Base-by-base conservation (phyloP, 2,888 invertebrate species). In the Patella caerulea region DNA sequence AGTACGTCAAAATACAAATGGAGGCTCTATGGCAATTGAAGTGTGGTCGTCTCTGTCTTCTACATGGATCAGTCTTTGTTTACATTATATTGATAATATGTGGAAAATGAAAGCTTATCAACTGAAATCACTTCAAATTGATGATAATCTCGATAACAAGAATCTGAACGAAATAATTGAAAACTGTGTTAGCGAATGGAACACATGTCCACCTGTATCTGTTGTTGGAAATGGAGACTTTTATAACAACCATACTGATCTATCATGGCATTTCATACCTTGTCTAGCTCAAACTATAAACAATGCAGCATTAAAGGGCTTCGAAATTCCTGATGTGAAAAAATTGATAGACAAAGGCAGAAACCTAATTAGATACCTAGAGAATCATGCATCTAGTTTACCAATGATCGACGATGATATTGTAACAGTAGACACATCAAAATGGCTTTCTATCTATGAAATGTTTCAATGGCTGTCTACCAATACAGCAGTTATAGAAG, bases 401-500 rank as follows among this genome's bases (percentile, higher is more conserved):
- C 65, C 19, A 65, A 24, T 65, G 65, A 65, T 65, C 24, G 19
- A 65, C 24, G 24, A 24, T 65, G 65, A 65, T 3, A 65, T 19
- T 11, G 65, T 65, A 24, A 24, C 12, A 9, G 24, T 65, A 24
- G 65, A 65, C 19, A 65, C 19, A 65, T 65, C 65, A 65, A 65
- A n/a, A 65, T 65, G 65, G 65, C 65, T 65, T 19, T 65, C 65
- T 5, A 24, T 65, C 19, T 65, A 65, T 65, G 65, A 65, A 65
- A 65, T 65, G 65, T 65, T 65, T 65, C 65, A 65, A 65, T 65
- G 65, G 65, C 24, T 65, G 24, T 65, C 65, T 2, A 24, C 12
- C 65, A 65, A 65, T 65, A 65, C 65, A 65, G 19, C 65, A 65
- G 24, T 65, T 14, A 65, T 65, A 24, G 65, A 65, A 65, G 65